phyloP scores from a whole-genome alignment of 2,797 vertebrate genomes.

The Neostethus bicornis region DNA sequence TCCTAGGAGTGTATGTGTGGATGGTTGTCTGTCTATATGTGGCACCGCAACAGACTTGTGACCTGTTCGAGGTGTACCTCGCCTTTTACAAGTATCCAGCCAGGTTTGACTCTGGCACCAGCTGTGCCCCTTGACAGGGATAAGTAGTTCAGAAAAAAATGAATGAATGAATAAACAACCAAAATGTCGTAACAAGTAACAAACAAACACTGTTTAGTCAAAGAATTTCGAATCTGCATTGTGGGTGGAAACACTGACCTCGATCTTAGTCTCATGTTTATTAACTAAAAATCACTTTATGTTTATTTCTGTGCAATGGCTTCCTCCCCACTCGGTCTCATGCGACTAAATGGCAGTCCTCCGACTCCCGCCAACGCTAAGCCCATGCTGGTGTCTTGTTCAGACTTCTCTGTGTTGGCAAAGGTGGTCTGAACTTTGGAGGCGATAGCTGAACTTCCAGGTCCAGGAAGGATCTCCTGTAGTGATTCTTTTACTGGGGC shows the following conservation, averaged over 20 bases:
- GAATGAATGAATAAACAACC: conserved; percentile 19
- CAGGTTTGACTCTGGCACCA: too few species aligned
- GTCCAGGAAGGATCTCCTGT: conserved; percentile 66
- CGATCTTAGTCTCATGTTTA: conserved; percentile 21
- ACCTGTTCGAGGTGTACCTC: too few species aligned
- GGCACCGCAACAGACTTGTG: too few species aligned
- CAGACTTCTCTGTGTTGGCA: conserved; percentile 68
- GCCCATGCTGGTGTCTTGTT: conserved; percentile 75
- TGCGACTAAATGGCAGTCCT: conserved; percentile 85
- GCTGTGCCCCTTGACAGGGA: too few species aligned
- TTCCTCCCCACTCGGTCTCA: conserved; percentile 90
- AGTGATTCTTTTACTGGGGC: conserved; percentile 62
- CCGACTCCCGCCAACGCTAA: conserved; percentile 43
- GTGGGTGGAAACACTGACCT: conserved; percentile 4
- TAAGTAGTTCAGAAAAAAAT: too few species aligned
- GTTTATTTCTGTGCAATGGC: conserved; percentile 86
- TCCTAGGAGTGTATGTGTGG: too few species aligned
- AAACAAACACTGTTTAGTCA: conserved; percentile 21
- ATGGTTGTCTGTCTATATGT: too few species aligned
- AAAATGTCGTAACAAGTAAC: conserved; percentile 18
- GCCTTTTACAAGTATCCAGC: too few species aligned
- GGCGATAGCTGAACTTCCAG: conserved; percentile 62
- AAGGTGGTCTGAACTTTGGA: conserved; percentile 64
- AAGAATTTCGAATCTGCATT: conserved; percentile 14
- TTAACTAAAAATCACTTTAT: conserved; percentile 38